Conservation (phyloP, 2,888 invertebrate genomes). For the Xestia rhomboidea region DNA sequence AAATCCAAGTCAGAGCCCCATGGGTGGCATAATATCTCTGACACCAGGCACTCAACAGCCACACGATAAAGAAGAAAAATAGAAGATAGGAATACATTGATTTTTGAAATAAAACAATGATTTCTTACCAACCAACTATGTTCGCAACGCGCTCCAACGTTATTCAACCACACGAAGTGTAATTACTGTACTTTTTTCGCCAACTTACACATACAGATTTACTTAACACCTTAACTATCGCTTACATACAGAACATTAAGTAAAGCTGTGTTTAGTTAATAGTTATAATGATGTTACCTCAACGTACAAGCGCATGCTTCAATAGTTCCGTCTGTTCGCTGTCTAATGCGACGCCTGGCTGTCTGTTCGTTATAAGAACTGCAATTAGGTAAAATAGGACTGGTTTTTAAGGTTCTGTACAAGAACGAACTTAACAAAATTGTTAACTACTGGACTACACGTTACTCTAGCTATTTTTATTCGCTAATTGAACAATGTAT, state of each 20-base stretch:
- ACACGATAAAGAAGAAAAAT: too few species aligned
- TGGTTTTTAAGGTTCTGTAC: too few species aligned
- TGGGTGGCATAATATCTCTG: too few species aligned
- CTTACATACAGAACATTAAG: not conserved
- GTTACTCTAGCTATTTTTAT: too few species aligned
- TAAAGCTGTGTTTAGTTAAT: conserved; percentile 21
- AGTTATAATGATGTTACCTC: conserved; percentile 14
- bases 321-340: conserved; percentile 14
- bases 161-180: not conserved
- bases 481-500: too few species aligned
- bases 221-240: conserved; percentile 1
- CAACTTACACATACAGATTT: conserved; percentile 4
- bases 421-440: too few species aligned
- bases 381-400: too few species aligned
- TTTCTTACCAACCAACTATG: not conserved
- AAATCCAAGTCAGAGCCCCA: too few species aligned
- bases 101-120: too few species aligned
- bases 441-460: too few species aligned
- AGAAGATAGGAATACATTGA: too few species aligned
- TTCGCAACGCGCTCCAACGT: not conserved
- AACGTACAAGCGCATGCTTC: not conserved
- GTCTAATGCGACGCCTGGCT: conserved; percentile 11
- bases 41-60: too few species aligned
- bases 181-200: conserved; percentile 2
- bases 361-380: not conserved